Base-by-base conservation (phyloP, 2,113 vertebrate species). In the Propithecus coquereli region DNA sequence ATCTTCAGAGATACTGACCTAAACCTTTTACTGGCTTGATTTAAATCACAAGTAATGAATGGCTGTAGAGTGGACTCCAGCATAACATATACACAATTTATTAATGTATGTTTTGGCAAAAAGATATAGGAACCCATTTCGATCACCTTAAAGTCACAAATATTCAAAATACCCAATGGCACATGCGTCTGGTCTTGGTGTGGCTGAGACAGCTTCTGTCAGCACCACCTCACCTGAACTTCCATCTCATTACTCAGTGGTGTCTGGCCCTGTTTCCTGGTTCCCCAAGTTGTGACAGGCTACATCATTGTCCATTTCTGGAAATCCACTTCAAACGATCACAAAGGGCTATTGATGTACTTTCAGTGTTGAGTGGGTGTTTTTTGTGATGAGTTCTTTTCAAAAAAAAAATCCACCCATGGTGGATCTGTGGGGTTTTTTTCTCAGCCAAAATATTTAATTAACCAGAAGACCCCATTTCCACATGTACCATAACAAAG, bases 1-100 rank as follows among this genome's bases (percentile, higher is more conserved):
- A 92, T 80, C 61, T 81, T 86, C 45, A 88, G 54, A 80, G 95
- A 18, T 79, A 63, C 73, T 81, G 59, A 27, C 30, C 66, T 66
- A 86, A 93, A 68, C 12, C 90, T 90, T 61, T 47, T 59, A 71
- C 71, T 73, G 20, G 30, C 89, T 96, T 91, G 52, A 90, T 82
- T 50, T 68, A 71, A 95, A 84, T 94, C 85, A 71, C 81, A 96
- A 87, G 71, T 22, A 34, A 70, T 76, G n/a, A 73, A 61, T 20
- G 71, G 89, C 45, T 85, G 3, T 54, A 88, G 37, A 57, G 47
- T 17, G 45, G 12, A 47, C 12, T 27, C 25, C 50, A 22, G 40
- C 45, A 86, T 76, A 70, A 87, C 32, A 77, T 14, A 74, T 12
- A 68, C 37, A 90, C 5, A 65, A 63, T 77, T 85, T 79, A 91